A percentile compares a stretch with the other conserved stretches of the same genome.
phyloP scores from a whole-genome alignment of 2,113 vertebrate species.

The Callipepla squamata region DNA sequence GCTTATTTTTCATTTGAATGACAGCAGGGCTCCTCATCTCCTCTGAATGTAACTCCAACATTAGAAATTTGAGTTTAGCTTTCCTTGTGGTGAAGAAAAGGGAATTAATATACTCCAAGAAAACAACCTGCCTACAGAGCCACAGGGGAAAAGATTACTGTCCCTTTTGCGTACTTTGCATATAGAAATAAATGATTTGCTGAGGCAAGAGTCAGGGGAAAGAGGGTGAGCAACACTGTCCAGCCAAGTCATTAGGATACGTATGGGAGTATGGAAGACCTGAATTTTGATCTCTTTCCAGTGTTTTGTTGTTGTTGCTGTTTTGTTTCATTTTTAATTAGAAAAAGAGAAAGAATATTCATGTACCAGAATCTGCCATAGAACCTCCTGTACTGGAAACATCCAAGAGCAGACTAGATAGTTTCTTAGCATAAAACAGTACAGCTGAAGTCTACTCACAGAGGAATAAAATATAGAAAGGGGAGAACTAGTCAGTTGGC shows the following conservation, averaged over 20 bases:
- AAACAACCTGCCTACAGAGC: background rate
- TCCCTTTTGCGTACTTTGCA: background rate
- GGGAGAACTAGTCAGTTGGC: background rate
- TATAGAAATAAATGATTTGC: background rate
- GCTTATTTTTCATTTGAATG: background rate
- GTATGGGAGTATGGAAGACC: background rate
- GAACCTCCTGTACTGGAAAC: background rate
- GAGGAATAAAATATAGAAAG: rapidly evolving
- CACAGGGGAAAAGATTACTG: background rate
- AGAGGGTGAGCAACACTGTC: background rate
- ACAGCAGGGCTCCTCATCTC: background rate
- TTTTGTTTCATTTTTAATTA: background rate
- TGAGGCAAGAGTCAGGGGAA: background rate
- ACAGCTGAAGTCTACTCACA: background rate
- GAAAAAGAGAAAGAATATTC: background rate
- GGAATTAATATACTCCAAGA: background rate
- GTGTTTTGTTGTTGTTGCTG: background rate
- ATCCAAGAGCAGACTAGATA: background rate
- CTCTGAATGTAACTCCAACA: background rate
- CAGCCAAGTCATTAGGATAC: background rate
- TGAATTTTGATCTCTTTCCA: background rate
- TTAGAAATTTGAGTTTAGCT: background rate
- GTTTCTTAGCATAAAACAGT: background rate
- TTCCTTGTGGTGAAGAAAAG: background rate
- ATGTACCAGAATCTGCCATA: background rate